phyloP scores from a whole-genome alignment of 2,797 vertebrate species.

The Rousettus madagascariensis region DNA sequence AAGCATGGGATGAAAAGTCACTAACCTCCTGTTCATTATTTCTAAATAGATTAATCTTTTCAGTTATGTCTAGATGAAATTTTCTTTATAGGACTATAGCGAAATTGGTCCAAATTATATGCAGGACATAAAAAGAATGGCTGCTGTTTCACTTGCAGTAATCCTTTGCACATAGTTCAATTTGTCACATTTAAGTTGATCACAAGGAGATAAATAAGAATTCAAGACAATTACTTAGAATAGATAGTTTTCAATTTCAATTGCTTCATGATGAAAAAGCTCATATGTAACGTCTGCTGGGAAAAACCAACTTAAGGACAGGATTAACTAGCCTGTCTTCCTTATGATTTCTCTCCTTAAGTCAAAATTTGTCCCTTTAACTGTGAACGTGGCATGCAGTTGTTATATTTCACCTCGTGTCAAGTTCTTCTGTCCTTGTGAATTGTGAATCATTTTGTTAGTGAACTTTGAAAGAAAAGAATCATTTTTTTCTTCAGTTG shows the following conservation, averaged over 20 bases:
- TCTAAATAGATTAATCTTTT: neutral
- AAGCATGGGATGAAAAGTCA: neutral
- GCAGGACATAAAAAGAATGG: neutral
- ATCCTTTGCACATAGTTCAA: neutral
- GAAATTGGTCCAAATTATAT: neutral
- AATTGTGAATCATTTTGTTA: neutral
- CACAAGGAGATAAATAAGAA: neutral
- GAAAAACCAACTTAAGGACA: neutral
- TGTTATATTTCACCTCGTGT: neutral
- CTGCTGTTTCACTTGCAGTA: neutral
- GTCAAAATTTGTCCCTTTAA: neutral
- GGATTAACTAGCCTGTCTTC: neutral
- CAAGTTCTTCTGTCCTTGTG: neutral
- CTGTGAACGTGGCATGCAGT: fast-evolving
- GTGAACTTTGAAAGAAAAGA: neutral
- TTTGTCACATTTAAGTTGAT: neutral
- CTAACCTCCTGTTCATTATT: neutral
- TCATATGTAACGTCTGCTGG: neutral
- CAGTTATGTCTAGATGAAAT: neutral
- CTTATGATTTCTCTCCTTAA: neutral
- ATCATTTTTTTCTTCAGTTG: neutral
- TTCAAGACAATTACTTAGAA: neutral
- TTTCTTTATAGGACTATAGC: fast-evolving
- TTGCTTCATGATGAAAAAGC: neutral
- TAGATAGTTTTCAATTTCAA: neutral